phyloP scores from a whole-genome alignment of 2,113 vertebrate species.

The Phylloscopus trochilus region DNA sequence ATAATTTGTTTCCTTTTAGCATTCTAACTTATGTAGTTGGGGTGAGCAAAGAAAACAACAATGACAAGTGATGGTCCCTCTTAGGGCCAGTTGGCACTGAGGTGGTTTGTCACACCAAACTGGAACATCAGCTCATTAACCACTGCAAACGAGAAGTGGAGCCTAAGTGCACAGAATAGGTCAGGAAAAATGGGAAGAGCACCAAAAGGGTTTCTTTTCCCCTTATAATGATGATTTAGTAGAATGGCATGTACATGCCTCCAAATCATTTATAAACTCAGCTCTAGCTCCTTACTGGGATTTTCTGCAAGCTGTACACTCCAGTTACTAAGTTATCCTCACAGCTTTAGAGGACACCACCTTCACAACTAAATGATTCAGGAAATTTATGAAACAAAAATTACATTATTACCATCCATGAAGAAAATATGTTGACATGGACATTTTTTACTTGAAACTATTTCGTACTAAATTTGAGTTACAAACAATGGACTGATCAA shows the following conservation, averaged over 20 bases:
- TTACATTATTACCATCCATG: not conserved
- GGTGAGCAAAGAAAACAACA: not conserved
- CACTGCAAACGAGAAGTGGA: not conserved
- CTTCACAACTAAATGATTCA: not conserved
- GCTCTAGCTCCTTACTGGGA: not conserved
- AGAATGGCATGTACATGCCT: not conserved
- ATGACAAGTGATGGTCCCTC: not conserved
- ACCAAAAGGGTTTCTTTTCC: not conserved
- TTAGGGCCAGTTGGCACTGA: not conserved
- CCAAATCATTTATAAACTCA: not conserved
- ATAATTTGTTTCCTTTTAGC: not conserved
- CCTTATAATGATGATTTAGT: not conserved
- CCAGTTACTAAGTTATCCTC: not conserved
- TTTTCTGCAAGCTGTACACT: not conserved
- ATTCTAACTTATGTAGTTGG: not conserved
- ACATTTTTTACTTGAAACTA: not conserved
- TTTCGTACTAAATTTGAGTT: not conserved
- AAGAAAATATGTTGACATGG: not conserved
- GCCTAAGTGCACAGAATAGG: not conserved
- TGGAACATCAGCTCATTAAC: not conserved
- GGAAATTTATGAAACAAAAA: not conserved
- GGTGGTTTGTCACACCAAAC: not conserved
- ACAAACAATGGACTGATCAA: not conserved
- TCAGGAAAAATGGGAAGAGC: not conserved
- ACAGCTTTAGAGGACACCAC: not conserved